phyloP scores from a whole-genome alignment of 1,140 invertebrate species.

The Brachionus calyciflorus region DNA sequence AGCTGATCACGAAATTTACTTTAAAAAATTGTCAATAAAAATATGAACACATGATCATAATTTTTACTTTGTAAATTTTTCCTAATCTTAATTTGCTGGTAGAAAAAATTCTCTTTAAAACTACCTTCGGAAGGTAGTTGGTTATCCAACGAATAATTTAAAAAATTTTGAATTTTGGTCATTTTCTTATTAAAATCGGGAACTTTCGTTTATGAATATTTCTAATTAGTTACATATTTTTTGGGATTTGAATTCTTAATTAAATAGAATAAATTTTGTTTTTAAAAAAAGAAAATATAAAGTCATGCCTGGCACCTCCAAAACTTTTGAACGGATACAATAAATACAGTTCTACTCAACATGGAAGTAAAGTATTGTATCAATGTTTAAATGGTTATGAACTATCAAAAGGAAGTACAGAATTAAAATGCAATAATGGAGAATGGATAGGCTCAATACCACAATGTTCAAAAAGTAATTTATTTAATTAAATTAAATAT shows the following conservation, averaged over 20 bases:
- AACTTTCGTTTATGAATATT: too few relatives aligned
- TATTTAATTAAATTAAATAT: conserved; percentile 72
- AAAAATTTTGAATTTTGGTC: too few relatives aligned
- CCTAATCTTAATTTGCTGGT: too few relatives aligned
- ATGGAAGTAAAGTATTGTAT: conserved; percentile 37
- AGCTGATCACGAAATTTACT: too few relatives aligned
- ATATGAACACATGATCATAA: too few relatives aligned
- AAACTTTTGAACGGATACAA: conserved; percentile 26
- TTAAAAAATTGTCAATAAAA: too few relatives aligned
- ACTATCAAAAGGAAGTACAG: conserved; percentile 27
- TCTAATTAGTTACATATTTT: too few relatives aligned
- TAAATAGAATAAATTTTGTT: background rate
- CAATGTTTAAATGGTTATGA: conserved; percentile 41
- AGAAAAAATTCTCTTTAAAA: too few relatives aligned
- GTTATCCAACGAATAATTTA: too few relatives aligned
- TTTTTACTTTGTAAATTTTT: too few relatives aligned
- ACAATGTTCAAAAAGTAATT: conserved; percentile 77
- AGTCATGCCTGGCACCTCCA: conserved; percentile 14
- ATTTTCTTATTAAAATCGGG: too few relatives aligned
- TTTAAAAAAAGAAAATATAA: background rate
- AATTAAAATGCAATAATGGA: conserved; percentile 65
- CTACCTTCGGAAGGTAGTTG: too few relatives aligned
- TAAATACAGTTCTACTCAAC: conserved; percentile 3
- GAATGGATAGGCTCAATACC: conserved; percentile 87
- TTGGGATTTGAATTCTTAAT: background rate